A percentile compares a stretch with the other conserved stretches of the same genome.
These are phyloP conservation scores for Chrysodeixis includens DNA, from an alignment of 2,888 invertebrate species.

Conservation along the genomic window DNA sequence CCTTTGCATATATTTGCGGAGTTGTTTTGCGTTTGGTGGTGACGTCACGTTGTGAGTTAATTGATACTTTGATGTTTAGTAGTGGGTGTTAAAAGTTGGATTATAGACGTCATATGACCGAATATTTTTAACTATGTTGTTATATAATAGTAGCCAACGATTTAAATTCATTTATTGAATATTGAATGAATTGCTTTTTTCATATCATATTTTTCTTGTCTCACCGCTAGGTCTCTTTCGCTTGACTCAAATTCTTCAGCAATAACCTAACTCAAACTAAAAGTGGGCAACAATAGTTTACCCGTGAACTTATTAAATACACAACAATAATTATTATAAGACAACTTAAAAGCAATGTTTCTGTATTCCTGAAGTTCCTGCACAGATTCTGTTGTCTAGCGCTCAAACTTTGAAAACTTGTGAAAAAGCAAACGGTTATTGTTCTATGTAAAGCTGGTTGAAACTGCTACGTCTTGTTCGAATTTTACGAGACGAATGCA, in stretches of 20 bases:
- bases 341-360: slow-evolving; percentile 25
- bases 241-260: no score
- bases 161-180: no score
- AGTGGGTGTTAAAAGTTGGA: not conserved
- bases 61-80: slow-evolving; percentile 45
- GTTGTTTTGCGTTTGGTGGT: slow-evolving; percentile 44
- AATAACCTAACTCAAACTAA: no score
- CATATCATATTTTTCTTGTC: no score
- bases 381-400: slow-evolving; percentile 21
- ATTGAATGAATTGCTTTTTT: no score
- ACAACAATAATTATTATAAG: slow-evolving; percentile 10
- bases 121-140: no score
- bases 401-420: slow-evolving; percentile 22
- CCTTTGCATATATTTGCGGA: slow-evolving; percentile 65
- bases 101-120: slow-evolving; percentile 11
- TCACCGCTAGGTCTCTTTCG: no score
- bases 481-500: slow-evolving; percentile 9
- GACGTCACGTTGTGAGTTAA: slow-evolving; percentile 45
- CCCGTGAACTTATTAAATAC: not conserved
- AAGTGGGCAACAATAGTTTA: not conserved
- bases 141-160: no score
- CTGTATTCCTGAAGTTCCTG: slow-evolving; percentile 17
- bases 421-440: slow-evolving; percentile 21
- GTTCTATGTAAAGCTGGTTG: slow-evolving; percentile 10
- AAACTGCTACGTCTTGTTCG: slow-evolving; percentile 15